phyloP scores from a whole-genome alignment of 2,888 invertebrate species.

The Agrotis exclamationis region DNA sequence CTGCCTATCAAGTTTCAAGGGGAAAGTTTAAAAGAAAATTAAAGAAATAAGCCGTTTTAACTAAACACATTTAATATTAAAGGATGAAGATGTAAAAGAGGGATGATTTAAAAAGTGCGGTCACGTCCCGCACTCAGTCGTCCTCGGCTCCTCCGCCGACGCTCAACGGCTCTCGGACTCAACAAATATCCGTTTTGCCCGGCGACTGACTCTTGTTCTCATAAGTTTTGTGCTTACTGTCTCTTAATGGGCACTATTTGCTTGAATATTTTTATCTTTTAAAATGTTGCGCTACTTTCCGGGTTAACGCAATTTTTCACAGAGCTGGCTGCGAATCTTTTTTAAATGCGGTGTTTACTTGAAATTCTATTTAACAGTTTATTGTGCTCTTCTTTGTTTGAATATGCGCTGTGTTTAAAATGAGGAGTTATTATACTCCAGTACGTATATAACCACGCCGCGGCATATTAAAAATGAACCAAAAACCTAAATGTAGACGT shows the following conservation, averaged over 20 bases:
- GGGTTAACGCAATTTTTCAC: constrained; percentile 39
- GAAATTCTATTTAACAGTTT: constrained; percentile 8
- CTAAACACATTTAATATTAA: constrained; percentile 45
- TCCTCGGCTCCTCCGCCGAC: constrained; percentile 54
- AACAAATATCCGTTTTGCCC: constrained; percentile 78
- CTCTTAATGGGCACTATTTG: constrained; percentile 59
- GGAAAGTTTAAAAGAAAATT: constrained; percentile 32
- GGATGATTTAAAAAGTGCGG: constrained; percentile 71
- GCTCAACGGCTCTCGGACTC: constrained; percentile 69
- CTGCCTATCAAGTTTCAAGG: constrained; percentile 32
- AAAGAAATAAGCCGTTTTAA: constrained; percentile 39
- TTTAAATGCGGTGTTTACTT: constrained; percentile 19
- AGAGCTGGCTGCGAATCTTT: constrained; percentile 13
- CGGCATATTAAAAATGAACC: constrained; percentile 42
- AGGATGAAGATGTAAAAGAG: constrained; percentile 54
- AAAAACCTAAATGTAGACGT: constrained; percentile 53
- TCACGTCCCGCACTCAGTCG: constrained; percentile 70
- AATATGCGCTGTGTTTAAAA: not conserved
- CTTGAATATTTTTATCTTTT: constrained; percentile 54
- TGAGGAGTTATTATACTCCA: not conserved
- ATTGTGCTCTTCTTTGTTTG: not conserved
- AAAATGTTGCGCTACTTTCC: constrained; percentile 40
- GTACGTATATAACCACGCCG: constrained; percentile 8
- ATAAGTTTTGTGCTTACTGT: constrained; percentile 67
- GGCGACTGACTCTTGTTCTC: constrained; percentile 64